These are phyloP conservation scores for Lipophrys pholis DNA, from an alignment of 2,113 vertebrate genomes.

Conservation along the genomic window DNA sequence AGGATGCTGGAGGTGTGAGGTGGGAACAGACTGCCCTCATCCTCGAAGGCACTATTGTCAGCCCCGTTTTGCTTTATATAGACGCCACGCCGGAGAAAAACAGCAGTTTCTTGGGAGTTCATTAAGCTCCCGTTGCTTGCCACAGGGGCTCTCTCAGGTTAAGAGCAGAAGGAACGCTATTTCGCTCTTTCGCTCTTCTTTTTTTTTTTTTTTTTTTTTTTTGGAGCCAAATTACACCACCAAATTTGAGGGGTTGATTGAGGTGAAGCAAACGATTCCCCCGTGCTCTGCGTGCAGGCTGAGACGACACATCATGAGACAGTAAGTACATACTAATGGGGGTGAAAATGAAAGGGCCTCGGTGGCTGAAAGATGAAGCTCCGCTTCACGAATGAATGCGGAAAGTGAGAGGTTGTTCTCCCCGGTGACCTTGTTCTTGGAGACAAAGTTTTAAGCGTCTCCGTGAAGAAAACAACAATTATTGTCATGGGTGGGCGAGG, in stretches of 20 bases:
- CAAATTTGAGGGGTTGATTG: not conserved
- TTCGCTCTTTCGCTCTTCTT: too few species aligned
- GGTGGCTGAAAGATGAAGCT: not conserved
- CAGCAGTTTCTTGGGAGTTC: not conserved
- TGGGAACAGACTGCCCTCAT: not conserved
- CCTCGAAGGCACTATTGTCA: not conserved
- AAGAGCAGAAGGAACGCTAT: not conserved
- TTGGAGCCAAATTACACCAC: not conserved
- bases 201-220: not conserved
- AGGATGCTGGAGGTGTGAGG: not conserved
- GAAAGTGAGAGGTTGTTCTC: slow-evolving; percentile 8
- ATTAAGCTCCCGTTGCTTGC: not conserved
- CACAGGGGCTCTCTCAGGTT: not conserved
- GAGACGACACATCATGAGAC: not conserved
- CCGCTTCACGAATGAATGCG: not conserved
- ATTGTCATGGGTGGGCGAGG: slow-evolving; percentile 23
- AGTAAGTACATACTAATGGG: slow-evolving; percentile 16
- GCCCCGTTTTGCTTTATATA: not conserved
- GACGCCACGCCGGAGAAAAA: not conserved
- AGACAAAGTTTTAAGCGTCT: slow-evolving; percentile 20
- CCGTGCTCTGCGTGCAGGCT: rapidly evolving
- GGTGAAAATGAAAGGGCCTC: slow-evolving; percentile 1
- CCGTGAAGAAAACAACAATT: slow-evolving; percentile 31
- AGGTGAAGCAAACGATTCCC: not conserved
- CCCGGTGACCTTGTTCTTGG: slow-evolving; percentile 28